These are phyloP conservation scores for Anadara kagoshimensis DNA, from an alignment of 1,140 invertebrate genomes.

Conservation along the genomic window DNA sequence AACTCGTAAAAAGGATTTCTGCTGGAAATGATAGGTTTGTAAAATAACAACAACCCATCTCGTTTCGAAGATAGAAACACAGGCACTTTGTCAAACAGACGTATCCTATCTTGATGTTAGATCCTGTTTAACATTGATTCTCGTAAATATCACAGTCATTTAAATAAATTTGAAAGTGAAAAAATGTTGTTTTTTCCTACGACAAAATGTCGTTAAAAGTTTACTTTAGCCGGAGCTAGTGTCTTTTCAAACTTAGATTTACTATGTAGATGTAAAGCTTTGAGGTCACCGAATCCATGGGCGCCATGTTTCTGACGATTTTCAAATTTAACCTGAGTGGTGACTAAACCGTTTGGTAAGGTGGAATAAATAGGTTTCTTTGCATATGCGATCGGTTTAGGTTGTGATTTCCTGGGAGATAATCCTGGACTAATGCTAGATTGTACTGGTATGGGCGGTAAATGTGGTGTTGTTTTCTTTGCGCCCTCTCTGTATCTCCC, in stretches of 20 bases:
- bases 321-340: slow-evolving; percentile 27
- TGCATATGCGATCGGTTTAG: not conserved
- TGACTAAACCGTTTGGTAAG: slow-evolving; percentile 20
- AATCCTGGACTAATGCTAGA: slow-evolving; percentile 2
- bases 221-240: slow-evolving; percentile 25
- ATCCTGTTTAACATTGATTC: too few species aligned
- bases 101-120: too few species aligned
- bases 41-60: too few species aligned
- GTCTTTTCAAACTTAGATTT: slow-evolving; percentile 44
- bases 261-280: slow-evolving; percentile 25
- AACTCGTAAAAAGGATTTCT: too few species aligned
- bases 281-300: slow-evolving; percentile 31
- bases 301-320: slow-evolving; percentile 4
- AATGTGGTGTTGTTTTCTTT: not conserved
- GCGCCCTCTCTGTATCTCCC: slow-evolving; percentile 1
- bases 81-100: too few species aligned
- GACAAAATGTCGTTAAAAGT: too few species aligned
- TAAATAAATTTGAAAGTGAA: too few species aligned
- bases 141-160: too few species aligned
- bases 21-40: too few species aligned
- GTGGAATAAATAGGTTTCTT: not conserved
- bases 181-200: too few species aligned
- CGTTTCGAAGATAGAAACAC: too few species aligned
- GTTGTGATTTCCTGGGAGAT: not conserved
- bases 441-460: slow-evolving; percentile 18